phyloP scores from a whole-genome alignment of 2,888 invertebrate species.

The Thumatha senex region DNA sequence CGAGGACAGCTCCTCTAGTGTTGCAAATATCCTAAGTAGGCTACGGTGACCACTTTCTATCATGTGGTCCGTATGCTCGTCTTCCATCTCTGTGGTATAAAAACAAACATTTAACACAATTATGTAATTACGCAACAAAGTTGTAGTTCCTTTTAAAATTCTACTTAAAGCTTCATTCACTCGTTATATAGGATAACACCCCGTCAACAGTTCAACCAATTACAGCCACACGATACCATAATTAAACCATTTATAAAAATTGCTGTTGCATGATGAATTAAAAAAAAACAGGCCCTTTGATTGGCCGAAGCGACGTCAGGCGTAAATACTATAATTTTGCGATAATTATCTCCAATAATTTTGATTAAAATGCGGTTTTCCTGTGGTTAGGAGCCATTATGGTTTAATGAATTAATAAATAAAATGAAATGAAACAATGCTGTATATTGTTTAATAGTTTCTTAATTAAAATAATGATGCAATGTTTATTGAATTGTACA shows the following conservation, averaged over 20 bases:
- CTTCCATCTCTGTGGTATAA: no score
- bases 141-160: neutral
- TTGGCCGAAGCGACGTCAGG: slow-evolving; percentile 22
- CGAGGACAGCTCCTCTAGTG: no score
- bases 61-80: no score
- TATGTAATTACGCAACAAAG: neutral
- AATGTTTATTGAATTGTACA: no score
- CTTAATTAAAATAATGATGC: neutral
- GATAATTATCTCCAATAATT: slow-evolving; percentile 32
- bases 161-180: neutral
- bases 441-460: slow-evolving; percentile 10
- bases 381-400: slow-evolving; percentile 18
- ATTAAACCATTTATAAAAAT: slow-evolving; percentile 33
- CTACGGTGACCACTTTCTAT: no score
- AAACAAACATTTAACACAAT: neutral
- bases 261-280: slow-evolving; percentile 28
- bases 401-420: slow-evolving; percentile 11
- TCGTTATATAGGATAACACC: neutral
- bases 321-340: slow-evolving; percentile 29
- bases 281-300: slow-evolving; percentile 10
- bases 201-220: slow-evolving; percentile 14
- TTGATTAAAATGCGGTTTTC: slow-evolving; percentile 32
- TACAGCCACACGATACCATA: slow-evolving; percentile 24
- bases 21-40: no score
- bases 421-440: slow-evolving; percentile 10